phyloP scores from a whole-genome alignment of 1,140 invertebrate genomes.

The Diprion similis region DNA sequence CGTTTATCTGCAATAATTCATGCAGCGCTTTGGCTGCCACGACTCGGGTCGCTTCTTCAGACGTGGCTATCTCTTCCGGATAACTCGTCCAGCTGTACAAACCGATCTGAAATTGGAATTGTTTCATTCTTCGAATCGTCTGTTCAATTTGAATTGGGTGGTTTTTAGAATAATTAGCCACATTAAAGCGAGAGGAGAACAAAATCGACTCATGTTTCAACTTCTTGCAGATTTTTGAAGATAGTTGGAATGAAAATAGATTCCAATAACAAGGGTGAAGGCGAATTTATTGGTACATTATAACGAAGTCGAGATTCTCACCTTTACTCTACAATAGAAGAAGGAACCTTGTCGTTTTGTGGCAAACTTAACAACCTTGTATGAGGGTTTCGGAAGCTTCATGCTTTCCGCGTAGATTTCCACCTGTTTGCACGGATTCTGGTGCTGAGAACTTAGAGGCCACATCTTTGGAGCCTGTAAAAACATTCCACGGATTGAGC shows the following conservation, averaged over 20 bases:
- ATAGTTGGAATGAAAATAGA: slow-evolving; percentile 1
- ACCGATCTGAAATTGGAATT: slow-evolving; percentile 52
- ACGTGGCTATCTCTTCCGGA: slow-evolving; percentile 63
- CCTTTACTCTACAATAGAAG: neutral
- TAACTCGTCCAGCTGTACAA: slow-evolving; percentile 63
- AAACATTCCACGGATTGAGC: neutral
- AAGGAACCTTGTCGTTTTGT: slow-evolving; percentile 11
- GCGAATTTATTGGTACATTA: neutral
- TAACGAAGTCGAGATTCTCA: neutral
- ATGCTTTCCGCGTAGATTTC: neutral
- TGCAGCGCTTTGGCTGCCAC: slow-evolving; percentile 63
- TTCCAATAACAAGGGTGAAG: slow-evolving; percentile 14
- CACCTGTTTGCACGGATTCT: neutral
- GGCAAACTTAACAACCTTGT: slow-evolving; percentile 31
- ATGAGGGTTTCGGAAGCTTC: slow-evolving; percentile 34
- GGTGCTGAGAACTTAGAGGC: neutral
- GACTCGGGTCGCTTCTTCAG: slow-evolving; percentile 61
- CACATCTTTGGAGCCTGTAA: neutral
- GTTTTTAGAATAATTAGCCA: too few relatives aligned
- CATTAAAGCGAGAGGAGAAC: slow-evolving; percentile 4
- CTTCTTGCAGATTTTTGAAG: too few relatives aligned
- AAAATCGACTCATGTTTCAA: too few relatives aligned
- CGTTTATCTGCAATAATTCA: slow-evolving; percentile 50
- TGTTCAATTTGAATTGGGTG: too few relatives aligned
- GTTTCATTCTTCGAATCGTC: too few relatives aligned